Percentiles rank a stretch among this genome's conserved stretches.
Conservation (phyloP, 2,113 vertebrate genomes). For the Platysternon megacephalum region DNA sequence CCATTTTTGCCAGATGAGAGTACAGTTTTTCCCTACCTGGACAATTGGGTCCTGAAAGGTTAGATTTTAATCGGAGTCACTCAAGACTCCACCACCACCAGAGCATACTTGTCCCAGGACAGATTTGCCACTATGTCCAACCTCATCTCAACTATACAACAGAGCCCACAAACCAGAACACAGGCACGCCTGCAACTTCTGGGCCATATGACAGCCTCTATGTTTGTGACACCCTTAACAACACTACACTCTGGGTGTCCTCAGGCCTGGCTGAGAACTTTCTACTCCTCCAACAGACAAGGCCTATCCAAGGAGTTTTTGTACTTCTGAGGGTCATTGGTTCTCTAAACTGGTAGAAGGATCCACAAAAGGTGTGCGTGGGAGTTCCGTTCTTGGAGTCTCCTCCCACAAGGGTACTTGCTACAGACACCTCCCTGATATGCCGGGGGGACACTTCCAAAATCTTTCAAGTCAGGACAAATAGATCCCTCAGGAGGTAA, state of each 20-base stretch:
- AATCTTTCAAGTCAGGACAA: too few species aligned
- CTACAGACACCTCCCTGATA: too few species aligned
- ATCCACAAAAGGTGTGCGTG: too few species aligned
- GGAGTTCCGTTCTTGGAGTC: too few species aligned
- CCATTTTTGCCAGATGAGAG: not conserved
- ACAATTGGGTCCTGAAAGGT: not conserved
- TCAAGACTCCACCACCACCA: not conserved
- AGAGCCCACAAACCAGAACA: not conserved
- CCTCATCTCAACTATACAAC: not conserved
- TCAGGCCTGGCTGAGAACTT: not conserved
- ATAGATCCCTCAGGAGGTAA: too few species aligned
- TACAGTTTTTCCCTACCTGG: not conserved
- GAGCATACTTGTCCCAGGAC: not conserved
- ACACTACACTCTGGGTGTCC: not conserved
- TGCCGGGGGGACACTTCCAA: too few species aligned
- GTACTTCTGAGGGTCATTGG: not conserved
- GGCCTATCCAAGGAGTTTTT: not conserved
- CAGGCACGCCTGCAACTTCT: not conserved
- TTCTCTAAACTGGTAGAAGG: not conserved
- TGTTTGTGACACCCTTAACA: not conserved
- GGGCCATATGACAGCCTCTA: not conserved
- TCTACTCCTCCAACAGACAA: not conserved
- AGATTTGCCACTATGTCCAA: not conserved
- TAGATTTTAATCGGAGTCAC: not conserved
- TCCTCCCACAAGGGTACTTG: too few species aligned